Percentiles rank a stretch among this genome's conserved stretches.
Evolutionary conservation across 2,888 invertebrate genomes (phyloP).

Genomic region (Anodontia alba): DNA sequence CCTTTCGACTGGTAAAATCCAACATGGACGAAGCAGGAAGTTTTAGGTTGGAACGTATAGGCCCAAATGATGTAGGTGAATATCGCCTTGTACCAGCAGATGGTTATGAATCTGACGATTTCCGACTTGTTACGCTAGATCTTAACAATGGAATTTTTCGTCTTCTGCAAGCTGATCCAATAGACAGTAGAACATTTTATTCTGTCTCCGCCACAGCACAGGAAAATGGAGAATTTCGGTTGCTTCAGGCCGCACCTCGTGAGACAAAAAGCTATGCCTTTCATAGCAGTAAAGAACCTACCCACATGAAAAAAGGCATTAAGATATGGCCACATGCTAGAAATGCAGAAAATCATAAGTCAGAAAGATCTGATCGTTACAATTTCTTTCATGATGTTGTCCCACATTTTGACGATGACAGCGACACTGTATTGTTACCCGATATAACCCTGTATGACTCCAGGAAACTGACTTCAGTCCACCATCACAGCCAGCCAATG

Average conservation of each 20-base stretch:
- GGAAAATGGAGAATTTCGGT: conserved; percentile 8
- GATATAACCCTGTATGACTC: conserved; percentile 29
- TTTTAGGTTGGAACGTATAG: conserved; percentile 28
- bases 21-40: neutral
- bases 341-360: too few species aligned
- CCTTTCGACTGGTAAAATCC: conserved; percentile 24
- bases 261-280: neutral
- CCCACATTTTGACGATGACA: neutral
- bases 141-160: conserved; percentile 3
- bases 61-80: conserved; percentile 30
- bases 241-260: conserved; percentile 9
- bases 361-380: neutral
- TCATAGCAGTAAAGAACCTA: too few species aligned
- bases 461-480: neutral
- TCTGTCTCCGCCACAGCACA: neutral
- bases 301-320: too few species aligned
- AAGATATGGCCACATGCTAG: neutral
- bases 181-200: neutral
- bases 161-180: conserved; percentile 32
- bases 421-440: neutral
- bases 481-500: neutral
- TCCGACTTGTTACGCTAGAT: conserved; percentile 24
- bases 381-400: conserved; percentile 26
- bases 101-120: conserved; percentile 25
- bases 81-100: conserved; percentile 31